phyloP scores from a whole-genome alignment of 2,797 vertebrate genomes.

The Falco columbarius region DNA sequence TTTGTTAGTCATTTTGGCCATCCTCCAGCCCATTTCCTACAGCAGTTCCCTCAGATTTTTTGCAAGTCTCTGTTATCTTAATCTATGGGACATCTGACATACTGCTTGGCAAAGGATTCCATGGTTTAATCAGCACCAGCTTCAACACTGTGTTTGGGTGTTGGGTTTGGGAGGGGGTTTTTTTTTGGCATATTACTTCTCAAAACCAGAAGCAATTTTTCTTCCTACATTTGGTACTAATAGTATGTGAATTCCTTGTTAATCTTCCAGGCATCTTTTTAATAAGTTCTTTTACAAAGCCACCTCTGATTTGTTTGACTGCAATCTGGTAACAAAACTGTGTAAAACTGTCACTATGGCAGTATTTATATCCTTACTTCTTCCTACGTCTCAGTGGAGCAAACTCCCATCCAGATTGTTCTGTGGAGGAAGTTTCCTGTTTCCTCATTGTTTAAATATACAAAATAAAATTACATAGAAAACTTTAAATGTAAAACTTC shows the following conservation, averaged over 20 bases:
- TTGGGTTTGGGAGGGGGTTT: background rate
- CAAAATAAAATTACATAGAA: background rate
- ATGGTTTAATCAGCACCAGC: background rate
- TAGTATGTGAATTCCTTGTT: background rate
- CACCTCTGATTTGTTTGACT: background rate
- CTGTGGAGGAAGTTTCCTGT: background rate
- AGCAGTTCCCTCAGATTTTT: background rate
- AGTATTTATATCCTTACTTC: background rate
- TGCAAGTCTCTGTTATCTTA: background rate
- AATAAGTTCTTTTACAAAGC: background rate
- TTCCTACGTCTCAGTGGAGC: background rate
- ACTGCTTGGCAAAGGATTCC: background rate
- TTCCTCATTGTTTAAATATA: slow-evolving; percentile 15
- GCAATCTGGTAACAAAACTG: background rate
- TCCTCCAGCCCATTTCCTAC: slow-evolving; percentile 27
- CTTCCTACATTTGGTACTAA: background rate
- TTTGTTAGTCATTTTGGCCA: slow-evolving; percentile 23
- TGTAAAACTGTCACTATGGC: background rate
- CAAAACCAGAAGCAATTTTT: background rate
- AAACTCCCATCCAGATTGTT: background rate
- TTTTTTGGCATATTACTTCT: background rate
- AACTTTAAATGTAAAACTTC: background rate
- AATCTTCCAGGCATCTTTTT: background rate
- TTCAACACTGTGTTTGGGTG: background rate
- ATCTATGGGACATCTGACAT: slow-evolving; percentile 15